Evolutionary conservation across 37 sponge, comb jelly and placozoan species (phyloP).

Genomic region (Ephydatia muelleri): DNA sequence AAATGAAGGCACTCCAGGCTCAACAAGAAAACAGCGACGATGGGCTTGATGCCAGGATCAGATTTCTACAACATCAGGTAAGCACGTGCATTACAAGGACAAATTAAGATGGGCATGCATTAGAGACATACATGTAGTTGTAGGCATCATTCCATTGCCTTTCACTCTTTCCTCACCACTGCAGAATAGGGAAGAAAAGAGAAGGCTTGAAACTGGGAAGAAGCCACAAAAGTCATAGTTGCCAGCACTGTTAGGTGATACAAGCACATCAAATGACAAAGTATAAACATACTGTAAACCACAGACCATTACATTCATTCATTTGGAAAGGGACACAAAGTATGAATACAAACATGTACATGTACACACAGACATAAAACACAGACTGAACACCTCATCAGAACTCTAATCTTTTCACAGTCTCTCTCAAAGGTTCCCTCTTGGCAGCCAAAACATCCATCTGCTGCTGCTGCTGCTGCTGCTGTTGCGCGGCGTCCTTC

Average conservation of each 20-base stretch:
- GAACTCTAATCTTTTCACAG: constrained; percentile 11
- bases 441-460: not conserved
- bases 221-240: not conserved
- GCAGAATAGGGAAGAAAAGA: constrained; percentile 57
- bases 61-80: constrained; percentile 63
- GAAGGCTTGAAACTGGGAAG: constrained; percentile 28
- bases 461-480: constrained; percentile 12
- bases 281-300: no score
- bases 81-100: not conserved
- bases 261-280: no score
- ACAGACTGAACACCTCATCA: not conserved
- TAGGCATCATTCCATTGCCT: no score
- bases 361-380: no score
- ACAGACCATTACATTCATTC: not conserved
- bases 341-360: not conserved
- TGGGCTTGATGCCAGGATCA: constrained; percentile 52
- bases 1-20: no score
- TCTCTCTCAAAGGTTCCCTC: no score
- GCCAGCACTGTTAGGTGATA: no score
- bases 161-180: not conserved
- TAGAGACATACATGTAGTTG: no score
- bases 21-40: constrained; percentile 13
- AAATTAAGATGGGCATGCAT: not conserved
- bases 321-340: not conserved
- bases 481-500: constrained; percentile 32